phyloP scores from a whole-genome alignment of 2,888 invertebrate genomes.

The Pecten maximus region DNA sequence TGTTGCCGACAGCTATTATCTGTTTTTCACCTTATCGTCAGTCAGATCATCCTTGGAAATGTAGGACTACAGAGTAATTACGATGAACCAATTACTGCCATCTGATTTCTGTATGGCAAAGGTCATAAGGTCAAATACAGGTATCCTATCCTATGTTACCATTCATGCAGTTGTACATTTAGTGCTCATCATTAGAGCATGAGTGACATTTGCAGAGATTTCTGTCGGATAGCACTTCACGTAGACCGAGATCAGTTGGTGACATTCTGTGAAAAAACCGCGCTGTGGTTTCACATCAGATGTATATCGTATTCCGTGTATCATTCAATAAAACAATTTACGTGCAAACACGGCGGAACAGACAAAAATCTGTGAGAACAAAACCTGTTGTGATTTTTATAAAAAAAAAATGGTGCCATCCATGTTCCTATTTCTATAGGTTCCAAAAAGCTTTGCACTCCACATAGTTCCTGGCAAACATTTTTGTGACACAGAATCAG shows the following conservation, averaged over 20 bases:
- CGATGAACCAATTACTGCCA: neutral
- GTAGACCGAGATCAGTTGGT: neutral
- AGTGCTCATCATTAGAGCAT: neutral
- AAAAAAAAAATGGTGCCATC: too few relatives aligned
- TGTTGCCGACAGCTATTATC: neutral
- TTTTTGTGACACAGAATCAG: too few relatives aligned
- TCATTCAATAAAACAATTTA: neutral
- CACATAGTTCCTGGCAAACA: too few relatives aligned
- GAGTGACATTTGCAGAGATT: neutral
- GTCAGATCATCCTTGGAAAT: conserved; percentile 6
- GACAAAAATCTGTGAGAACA: neutral
- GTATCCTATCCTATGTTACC: neutral
- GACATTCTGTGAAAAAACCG: conserved; percentile 11
- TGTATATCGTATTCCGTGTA: neutral
- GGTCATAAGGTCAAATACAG: neutral
- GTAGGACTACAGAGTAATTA: neutral
- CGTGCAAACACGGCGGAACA: neutral
- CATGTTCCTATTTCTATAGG: too few relatives aligned
- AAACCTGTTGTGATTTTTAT: neutral
- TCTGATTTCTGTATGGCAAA: neutral
- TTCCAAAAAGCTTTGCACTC: too few relatives aligned
- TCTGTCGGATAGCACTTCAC: neutral
- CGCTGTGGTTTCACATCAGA: neutral
- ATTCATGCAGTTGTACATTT: conserved; percentile 7
- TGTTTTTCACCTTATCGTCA: neutral